These are phyloP conservation scores for Cataglyphis altisquamis DNA, from an alignment of 2,888 invertebrate species.

Conservation along the genomic window DNA sequence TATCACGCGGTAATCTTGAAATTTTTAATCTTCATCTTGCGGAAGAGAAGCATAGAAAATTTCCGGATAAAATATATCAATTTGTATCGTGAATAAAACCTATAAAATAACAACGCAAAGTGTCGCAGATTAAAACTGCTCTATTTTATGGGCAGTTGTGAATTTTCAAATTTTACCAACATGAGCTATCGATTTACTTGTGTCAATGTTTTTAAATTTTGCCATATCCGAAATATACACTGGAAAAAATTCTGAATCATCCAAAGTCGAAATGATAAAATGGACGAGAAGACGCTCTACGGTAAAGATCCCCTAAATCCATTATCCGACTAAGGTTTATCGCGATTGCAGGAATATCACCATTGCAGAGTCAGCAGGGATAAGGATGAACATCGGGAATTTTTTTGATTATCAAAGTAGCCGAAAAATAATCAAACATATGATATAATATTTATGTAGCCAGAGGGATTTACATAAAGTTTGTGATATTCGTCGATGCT, in stretches of 20 bases:
- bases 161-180: neutral
- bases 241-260: neutral
- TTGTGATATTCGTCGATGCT: constrained; percentile 2
- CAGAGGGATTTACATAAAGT: neutral
- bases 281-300: neutral
- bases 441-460: constrained; percentile 41
- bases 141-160: neutral
- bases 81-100: neutral
- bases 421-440: constrained; percentile 75
- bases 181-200: neutral
- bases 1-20: constrained; percentile 33
- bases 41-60: neutral
- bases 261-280: neutral
- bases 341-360: constrained; percentile 59
- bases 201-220: neutral
- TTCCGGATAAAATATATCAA: neutral
- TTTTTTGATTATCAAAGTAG: constrained; percentile 41
- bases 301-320: constrained; percentile 60
- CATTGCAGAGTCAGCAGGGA: constrained; percentile 21
- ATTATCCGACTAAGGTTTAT: constrained; percentile 71
- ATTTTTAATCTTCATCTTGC: neutral
- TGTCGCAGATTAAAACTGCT: neutral
- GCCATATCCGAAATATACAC: neutral
- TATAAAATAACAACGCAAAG: neutral
- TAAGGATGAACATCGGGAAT: neutral